A percentile compares a stretch with the other conserved stretches of the same genome.
phyloP scores from a whole-genome alignment of 2,797 vertebrate genomes.

The Danio aesculapii region DNA sequence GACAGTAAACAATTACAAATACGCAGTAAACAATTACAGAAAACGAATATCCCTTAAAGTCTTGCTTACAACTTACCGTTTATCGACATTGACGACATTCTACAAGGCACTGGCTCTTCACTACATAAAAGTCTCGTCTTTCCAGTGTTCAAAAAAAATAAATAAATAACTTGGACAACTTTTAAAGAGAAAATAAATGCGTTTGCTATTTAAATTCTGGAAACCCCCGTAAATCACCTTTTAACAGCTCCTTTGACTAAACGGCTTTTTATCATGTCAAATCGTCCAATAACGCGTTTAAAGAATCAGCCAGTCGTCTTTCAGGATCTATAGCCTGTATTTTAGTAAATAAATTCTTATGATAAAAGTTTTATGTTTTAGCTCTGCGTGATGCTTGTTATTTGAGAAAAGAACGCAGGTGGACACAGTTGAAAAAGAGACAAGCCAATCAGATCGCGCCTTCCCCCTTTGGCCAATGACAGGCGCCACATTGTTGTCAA shows the following conservation, averaged over 20 bases:
- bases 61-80: slow-evolving; percentile 28
- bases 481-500: slow-evolving; percentile 98
- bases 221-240: neutral
- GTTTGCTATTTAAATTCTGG: neutral
- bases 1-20: neutral
- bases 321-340: slow-evolving; percentile 29
- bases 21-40: neutral
- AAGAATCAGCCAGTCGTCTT: slow-evolving; percentile 14
- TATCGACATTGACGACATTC: slow-evolving; percentile 41
- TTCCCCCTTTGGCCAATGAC: slow-evolving; percentile 92
- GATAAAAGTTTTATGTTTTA: slow-evolving; percentile 70
- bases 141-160: neutral
- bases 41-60: slow-evolving; percentile 25
- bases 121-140: neutral
- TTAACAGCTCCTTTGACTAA: neutral
- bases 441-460: slow-evolving; percentile 91
- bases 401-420: slow-evolving; percentile 86
- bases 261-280: neutral
- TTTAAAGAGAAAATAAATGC: neutral
- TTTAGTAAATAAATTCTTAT: slow-evolving; percentile 45
- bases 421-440: slow-evolving; percentile 87
- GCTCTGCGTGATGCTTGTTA: slow-evolving; percentile 82
- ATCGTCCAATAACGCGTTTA: neutral
- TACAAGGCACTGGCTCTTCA: neutral
- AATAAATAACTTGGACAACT: neutral